Evolutionary conservation across 2,888 invertebrate species (phyloP).

Genomic region (Augiades crinisus): DNA sequence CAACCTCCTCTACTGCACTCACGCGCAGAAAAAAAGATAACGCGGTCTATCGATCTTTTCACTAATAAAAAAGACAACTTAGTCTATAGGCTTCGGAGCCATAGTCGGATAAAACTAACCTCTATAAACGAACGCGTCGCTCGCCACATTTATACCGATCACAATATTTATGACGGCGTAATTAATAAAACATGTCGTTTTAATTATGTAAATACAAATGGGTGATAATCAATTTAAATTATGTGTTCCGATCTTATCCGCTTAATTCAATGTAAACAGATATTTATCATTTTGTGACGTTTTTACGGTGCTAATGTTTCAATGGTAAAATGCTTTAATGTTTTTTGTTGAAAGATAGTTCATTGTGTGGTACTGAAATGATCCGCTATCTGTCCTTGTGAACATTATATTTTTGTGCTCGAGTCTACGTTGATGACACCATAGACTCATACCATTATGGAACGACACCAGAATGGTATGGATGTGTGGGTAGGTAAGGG

Average conservation of each 20-base stretch:
- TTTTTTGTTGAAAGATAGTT: constrained; percentile 47
- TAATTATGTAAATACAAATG: constrained; percentile 78
- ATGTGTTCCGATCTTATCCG: constrained; percentile 67
- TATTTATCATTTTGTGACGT: constrained; percentile 70
- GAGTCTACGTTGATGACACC: constrained; percentile 47
- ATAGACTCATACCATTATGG: constrained; percentile 75
- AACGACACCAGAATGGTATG: constrained; percentile 81
- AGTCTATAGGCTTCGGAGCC: constrained; percentile 58
- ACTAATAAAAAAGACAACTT: constrained; percentile 66
- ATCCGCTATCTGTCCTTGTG: constrained; percentile 45
- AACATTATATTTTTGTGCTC: constrained; percentile 45
- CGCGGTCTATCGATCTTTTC: constrained; percentile 80
- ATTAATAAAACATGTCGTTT: constrained; percentile 77
- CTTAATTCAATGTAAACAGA: constrained; percentile 76
- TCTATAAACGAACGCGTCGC: constrained; percentile 69
- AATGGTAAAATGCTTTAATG: constrained; percentile 48
- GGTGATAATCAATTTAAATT: constrained; percentile 74
- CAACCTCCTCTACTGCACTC: constrained; percentile 80
- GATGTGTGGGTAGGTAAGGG: constrained; percentile 83
- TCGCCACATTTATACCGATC: constrained; percentile 52
- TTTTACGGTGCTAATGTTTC: constrained; percentile 61
- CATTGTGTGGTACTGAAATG: constrained; percentile 50
- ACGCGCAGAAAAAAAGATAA: constrained; percentile 80
- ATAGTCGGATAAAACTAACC: constrained; percentile 70
- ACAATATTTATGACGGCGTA: constrained; percentile 71